Evolutionary conservation across 37 sponge, comb jelly and placozoan genomes (phyloP).

Genomic region (Oopsacas minuta): DNA sequence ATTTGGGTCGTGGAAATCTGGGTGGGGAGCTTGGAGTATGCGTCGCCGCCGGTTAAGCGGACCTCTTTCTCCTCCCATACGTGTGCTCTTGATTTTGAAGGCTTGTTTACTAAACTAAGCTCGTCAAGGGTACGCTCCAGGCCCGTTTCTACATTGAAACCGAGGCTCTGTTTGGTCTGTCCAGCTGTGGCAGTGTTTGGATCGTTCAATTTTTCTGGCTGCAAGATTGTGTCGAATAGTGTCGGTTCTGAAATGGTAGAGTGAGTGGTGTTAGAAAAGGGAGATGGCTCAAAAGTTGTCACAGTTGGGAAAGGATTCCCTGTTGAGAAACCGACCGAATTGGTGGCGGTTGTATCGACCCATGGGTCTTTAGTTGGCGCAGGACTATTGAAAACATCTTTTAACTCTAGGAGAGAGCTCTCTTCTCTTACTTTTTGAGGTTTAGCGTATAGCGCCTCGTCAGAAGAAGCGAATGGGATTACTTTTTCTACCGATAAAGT

Average conservation of each 20-base stretch:
- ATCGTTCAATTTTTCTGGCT: neutral
- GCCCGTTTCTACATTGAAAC: neutral
- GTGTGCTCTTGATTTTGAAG: neutral
- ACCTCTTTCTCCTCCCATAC: neutral
- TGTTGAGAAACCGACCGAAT: neutral
- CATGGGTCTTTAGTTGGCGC: neutral
- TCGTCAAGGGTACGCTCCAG: neutral
- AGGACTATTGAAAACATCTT: neutral
- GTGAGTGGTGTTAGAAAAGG: neutral
- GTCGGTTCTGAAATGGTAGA: constrained; percentile 1
- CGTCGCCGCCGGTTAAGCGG: neutral
- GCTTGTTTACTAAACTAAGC: neutral
- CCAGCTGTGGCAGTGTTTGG: neutral
- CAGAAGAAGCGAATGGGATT: neutral
- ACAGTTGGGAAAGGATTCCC: neutral
- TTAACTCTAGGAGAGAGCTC: neutral
- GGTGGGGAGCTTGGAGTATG: neutral
- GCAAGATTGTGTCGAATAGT: neutral
- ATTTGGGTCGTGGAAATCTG: neutral
- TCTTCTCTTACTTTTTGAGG: neutral
- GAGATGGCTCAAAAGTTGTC: neutral
- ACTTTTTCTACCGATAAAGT: neutral
- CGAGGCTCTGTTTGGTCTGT: neutral
- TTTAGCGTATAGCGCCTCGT: neutral
- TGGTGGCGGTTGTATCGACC: neutral